These are phyloP conservation scores for Zaprionus ornatus DNA, from an alignment of 1,140 invertebrate species.

Conservation along the genomic window DNA sequence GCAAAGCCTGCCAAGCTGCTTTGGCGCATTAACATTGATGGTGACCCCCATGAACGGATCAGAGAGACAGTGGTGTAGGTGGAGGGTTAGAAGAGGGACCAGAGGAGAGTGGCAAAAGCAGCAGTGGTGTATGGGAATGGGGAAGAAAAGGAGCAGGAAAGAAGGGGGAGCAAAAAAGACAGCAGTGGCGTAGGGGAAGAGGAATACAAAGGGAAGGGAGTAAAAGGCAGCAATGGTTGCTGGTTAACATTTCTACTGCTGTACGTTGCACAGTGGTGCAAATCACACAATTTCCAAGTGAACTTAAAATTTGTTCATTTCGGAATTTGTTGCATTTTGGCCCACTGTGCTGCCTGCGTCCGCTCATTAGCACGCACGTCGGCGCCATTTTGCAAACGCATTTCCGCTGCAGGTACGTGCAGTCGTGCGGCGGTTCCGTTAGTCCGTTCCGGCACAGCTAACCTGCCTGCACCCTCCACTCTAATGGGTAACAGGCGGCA, in stretches of 20 bases:
- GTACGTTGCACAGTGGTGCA: background rate
- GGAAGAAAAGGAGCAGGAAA: background rate
- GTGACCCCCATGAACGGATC: slow-evolving; percentile 38
- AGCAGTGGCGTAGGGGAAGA: too few species aligned
- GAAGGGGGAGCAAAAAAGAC: too few species aligned
- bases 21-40: slow-evolving; percentile 79
- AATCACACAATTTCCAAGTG: background rate
- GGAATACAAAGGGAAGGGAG: too few species aligned
- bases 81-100: too few species aligned
- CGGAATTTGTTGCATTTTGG: background rate
- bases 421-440: slow-evolving; percentile 46
- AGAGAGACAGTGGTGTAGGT: background rate
- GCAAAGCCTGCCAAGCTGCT: slow-evolving; percentile 40
- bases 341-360: background rate
- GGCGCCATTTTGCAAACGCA: slow-evolving; percentile 79
- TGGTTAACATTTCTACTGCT: background rate
- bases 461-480: too few species aligned
- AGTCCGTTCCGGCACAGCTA: background rate
- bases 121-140: background rate
- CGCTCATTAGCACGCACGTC: slow-evolving; percentile 80
- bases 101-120: too few species aligned
- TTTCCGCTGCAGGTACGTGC: slow-evolving; percentile 76
- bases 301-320: background rate
- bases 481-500: too few species aligned
- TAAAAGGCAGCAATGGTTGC: background rate